A percentile compares a stretch with the other conserved stretches of the same genome.
Conservation (phyloP, 2,113 vertebrate species). For the Gallinago media region DNA sequence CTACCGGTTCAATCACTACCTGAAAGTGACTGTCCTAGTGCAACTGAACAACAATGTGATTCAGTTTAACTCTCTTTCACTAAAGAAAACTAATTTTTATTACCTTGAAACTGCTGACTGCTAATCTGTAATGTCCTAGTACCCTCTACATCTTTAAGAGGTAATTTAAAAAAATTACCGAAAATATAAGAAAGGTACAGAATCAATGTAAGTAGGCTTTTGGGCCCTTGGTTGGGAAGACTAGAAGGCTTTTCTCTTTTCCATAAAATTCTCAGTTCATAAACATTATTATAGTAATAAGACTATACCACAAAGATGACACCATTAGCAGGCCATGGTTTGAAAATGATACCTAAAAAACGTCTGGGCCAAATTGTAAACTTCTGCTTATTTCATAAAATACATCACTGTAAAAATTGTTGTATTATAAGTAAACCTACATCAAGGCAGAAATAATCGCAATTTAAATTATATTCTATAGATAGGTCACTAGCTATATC, state of each 20-base stretch:
- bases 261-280: neutral
- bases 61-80: neutral
- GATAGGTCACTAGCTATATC: neutral
- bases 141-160: rapidly evolving
- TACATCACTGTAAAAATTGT: neutral
- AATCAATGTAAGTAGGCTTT: neutral
- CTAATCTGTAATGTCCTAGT: neutral
- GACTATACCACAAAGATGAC: neutral
- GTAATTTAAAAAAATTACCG: neutral
- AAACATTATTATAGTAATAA: neutral
- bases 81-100: neutral
- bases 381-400: neutral
- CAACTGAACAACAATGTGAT: neutral
- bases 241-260: neutral
- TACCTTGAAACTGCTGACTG: neutral
- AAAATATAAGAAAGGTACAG: neutral
- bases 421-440: neutral
- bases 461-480: neutral
- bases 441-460: neutral
- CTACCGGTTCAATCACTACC: neutral
- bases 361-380: neutral
- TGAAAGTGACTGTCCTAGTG: neutral
- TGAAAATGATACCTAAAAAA: neutral
- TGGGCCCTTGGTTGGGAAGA: neutral
- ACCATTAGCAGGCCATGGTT: neutral